Base-by-base conservation (phyloP, 1,140 invertebrate genomes). In the Pseudomyrmex pallidus region DNA sequence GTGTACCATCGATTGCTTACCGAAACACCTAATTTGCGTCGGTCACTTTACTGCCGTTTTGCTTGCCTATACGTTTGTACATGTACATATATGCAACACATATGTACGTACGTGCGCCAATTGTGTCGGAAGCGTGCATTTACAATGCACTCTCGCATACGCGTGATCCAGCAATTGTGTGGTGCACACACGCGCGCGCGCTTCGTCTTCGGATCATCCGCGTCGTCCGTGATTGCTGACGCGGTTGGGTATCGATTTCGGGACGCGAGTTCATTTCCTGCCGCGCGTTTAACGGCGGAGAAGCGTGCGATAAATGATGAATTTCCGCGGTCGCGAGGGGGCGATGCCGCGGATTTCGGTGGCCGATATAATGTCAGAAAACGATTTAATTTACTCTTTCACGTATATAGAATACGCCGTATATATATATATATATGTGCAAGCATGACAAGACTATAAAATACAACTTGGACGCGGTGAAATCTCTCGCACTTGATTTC, bases 21-120 rank as follows among this genome's bases (percentile, higher is more conserved):
- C 62, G 62, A 67, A 67, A 77, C 50, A 67, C 48, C 62, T 67
- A 77, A 77, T 77, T 77, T 48, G 20, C 25, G 48, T 50, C 25
- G 25, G 12, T 54, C 17, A 66, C 64, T 44, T 64, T 22, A 35
- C 15, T 7, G 22, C 7, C 12, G 46, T 17, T 50, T 9, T 56
- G 52, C 22, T 8, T 35, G 70, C 50, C 9, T 35, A 13, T 13
- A 1, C 4, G 35, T 35, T 35, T 35, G 35, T 35, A 35, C 5
- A 5, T 7, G 35, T 35, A 35, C 35, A 35, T 7, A 35, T 35
- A 35, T 35, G 35, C 35, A 35, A 5, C 35, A 35, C 5, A 7
- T 35, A 7, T 35, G 35, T 61, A 61, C 54, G 25, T 35, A 35
- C 7, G 0, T 10, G 52, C 15, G 48, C 13, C 46, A 66, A 59